Evolutionary conservation across 2,797 vertebrate genomes (phyloP), one percentile per base, ranked within the genome.

Genomic region (Merluccius polli): DNA sequence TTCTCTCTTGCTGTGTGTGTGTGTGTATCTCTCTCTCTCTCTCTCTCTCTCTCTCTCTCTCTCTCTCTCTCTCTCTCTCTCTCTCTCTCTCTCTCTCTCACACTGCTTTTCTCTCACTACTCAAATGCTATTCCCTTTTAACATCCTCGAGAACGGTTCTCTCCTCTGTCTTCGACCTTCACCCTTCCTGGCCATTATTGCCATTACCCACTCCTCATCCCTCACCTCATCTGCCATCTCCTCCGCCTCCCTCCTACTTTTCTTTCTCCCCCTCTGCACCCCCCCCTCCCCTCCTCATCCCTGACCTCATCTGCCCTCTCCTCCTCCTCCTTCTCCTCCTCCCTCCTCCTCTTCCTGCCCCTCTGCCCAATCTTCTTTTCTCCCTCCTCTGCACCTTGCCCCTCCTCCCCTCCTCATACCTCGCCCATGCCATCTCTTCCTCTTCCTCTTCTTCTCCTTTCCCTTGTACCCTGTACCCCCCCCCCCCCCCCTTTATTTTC

Each of bases 391-490:
- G 73, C 71, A 8, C 11, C 36, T 8, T 38, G 11, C 84, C 86
- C 88, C 33, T 0, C 35, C 87, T 84, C 91, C 71, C 89, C 29
- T 29, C 44, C 44, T 44, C 67, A 29, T 35, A 29, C 35, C 16
- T 63, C 48, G 83, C 77, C 65, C 8, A 29, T 29, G 13, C 16
- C 12, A 30, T 27, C 6, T 67, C 68, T 31, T 52, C 21, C 7
- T 7, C 32, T 48, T 27, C 69, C 71, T 74, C 67, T 67, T 65
- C 21, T 77, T 71, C 79, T 75, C 63, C 71, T 7, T 16, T 38
- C 35, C 1, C 86, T 88, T 31, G 0, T 35, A 87, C 85, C 91
- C 71, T 89, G n/a, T 27, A 33, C 41, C 44, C n/a, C 8, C 32
- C 59, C 9, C 16, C 72, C 30, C 21, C 36, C 73, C 68, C 31